phyloP scores from a whole-genome alignment of 2,888 invertebrate genomes.

The Proisotoma minuta region DNA sequence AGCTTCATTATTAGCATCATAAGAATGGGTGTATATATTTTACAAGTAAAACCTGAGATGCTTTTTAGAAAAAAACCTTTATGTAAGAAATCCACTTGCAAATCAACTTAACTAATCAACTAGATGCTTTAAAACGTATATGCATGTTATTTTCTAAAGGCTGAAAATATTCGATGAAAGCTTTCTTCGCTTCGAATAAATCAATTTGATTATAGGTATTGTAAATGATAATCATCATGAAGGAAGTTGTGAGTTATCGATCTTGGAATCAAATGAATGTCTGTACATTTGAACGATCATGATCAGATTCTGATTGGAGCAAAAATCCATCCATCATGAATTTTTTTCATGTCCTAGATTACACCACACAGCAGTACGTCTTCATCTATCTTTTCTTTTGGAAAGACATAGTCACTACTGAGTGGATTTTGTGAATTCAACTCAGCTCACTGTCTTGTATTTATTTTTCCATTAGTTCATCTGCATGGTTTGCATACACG shows the following conservation, averaged over 20 bases:
- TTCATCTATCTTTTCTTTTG: neutral
- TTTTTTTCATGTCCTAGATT: neutral
- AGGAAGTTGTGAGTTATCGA: too few relatives aligned
- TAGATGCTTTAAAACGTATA: too few relatives aligned
- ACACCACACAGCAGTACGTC: neutral
- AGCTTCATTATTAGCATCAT: neutral
- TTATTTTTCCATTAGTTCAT: neutral
- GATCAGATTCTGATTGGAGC: neutral
- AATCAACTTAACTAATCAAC: too few relatives aligned
- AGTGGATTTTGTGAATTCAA: neutral
- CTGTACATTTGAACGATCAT: neutral
- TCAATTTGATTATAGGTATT: too few relatives aligned
- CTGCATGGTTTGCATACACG: neutral
- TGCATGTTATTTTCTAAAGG: too few relatives aligned
- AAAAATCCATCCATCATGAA: slow-evolving; percentile 4
- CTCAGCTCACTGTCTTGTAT: neutral
- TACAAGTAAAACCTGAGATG: neutral
- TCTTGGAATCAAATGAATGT: neutral
- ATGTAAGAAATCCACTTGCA: neutral
- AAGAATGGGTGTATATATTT: neutral
- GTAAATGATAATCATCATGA: neutral
- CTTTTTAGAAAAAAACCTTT: neutral
- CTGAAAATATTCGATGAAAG: too few relatives aligned
- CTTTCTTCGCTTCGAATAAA: too few relatives aligned
- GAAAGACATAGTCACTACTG: neutral